Evolutionary conservation across 2,888 invertebrate genomes (phyloP).

Genomic region (Yponomeuta plumbellus): DNA sequence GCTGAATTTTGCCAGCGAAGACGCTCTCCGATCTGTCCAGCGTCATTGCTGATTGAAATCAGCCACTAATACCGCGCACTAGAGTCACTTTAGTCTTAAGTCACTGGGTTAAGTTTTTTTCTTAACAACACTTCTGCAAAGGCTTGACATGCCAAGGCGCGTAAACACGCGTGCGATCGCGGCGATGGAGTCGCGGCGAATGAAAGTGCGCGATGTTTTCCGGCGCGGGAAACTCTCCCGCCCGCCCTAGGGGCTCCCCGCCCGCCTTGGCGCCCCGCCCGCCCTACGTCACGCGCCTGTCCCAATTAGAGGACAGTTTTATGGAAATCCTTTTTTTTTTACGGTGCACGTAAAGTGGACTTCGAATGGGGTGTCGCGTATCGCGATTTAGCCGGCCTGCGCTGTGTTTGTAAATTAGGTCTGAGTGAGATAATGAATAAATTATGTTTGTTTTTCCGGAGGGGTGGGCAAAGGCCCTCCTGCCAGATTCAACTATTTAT

Average conservation of each 20-base stretch:
- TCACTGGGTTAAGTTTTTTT: background rate
- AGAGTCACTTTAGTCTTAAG: background rate
- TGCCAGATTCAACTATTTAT: background rate
- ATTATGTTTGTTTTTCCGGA: background rate
- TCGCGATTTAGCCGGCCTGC: background rate
- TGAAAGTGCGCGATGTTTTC: slow-evolving; percentile 46
- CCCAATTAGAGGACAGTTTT: slow-evolving; percentile 43
- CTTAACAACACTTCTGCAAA: background rate
- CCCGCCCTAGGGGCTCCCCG: slow-evolving; percentile 42
- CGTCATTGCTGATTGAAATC: slow-evolving; percentile 56
- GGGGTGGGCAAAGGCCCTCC: background rate
- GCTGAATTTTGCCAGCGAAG: slow-evolving; percentile 66
- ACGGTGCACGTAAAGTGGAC: slow-evolving; percentile 30
- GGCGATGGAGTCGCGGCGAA: slow-evolving; percentile 37
- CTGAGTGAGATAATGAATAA: background rate
- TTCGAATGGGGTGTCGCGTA: slow-evolving; percentile 23
- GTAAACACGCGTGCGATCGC: slow-evolving; percentile 42
- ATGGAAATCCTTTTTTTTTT: slow-evolving; percentile 28
- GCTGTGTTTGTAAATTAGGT: background rate
- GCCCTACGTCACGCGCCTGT: slow-evolving; percentile 23
- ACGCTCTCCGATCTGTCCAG: slow-evolving; percentile 64
- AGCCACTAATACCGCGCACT: slow-evolving; percentile 16
- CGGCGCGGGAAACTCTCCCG: slow-evolving; percentile 52
- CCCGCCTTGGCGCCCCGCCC: slow-evolving; percentile 34
- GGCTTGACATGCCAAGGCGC: background rate